Percentiles rank a stretch among this genome's conserved stretches.
These are phyloP conservation scores for Gasterosteus nipponicus DNA, from an alignment of 2,113 vertebrate genomes.

Conservation along the genomic window DNA sequence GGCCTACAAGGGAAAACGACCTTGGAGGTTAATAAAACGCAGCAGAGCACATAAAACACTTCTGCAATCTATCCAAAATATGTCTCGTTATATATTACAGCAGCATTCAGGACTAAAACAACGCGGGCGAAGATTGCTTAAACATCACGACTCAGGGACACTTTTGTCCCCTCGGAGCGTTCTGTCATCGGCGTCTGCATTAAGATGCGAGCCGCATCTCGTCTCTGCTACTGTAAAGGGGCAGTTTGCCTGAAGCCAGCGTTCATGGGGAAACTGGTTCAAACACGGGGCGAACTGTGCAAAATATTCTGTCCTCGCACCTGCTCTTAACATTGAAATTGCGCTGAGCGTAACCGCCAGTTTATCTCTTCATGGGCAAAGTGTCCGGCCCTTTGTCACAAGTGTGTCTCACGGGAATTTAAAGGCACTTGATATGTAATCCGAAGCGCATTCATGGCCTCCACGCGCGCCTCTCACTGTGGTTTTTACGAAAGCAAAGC, in stretches of 20 bases:
- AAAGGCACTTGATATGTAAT: neutral
- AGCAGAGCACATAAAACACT: slow-evolving; percentile 34
- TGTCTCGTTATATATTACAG: slow-evolving; percentile 15
- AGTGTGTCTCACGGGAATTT: slow-evolving; percentile 2
- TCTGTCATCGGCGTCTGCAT: neutral
- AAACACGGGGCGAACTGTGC: neutral
- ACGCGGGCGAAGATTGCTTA: slow-evolving; percentile 29
- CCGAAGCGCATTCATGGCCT: neutral
- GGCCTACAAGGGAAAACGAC: neutral
- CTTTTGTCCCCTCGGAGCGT: slow-evolving; percentile 9
- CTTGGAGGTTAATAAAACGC: slow-evolving; percentile 48
- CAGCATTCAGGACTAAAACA: slow-evolving; percentile 24
- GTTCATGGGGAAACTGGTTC: neutral
- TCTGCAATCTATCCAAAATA: slow-evolving; percentile 29
- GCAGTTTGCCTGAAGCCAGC: neutral
- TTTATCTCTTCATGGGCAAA: no score
- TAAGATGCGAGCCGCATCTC: neutral
- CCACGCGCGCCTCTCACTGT: neutral
- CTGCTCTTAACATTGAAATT: neutral
- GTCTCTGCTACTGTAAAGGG: neutral
- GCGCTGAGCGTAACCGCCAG: neutral
- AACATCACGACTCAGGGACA: slow-evolving; percentile 10
- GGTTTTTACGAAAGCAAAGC: neutral
- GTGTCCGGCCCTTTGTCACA: neutral
- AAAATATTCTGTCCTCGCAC: neutral